Evolutionary conservation across 1,140 invertebrate genomes (phyloP), one percentile per base, ranked within the genome.

Genomic region (Macrobrachium rosenbergii): DNA sequence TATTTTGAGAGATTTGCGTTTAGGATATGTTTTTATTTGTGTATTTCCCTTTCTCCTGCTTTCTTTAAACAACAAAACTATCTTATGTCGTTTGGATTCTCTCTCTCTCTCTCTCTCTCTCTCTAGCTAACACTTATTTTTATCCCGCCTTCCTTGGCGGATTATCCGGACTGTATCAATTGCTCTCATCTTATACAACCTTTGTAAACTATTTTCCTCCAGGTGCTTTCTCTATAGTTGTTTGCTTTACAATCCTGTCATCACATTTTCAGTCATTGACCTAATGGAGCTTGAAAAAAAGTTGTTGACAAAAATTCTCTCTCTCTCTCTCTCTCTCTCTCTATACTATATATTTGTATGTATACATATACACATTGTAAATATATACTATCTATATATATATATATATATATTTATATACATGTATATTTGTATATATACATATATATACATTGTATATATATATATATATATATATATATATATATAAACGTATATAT

Each of bases 311-410:
- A 52, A 52, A 5, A 52, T 10, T 52, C 76, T 80, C 21, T 62
- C 52, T 80, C 23, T 80, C 23, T 62, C 52, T 62, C n/a, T 60
- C n/a, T 23, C 52, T 60, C 21, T 80, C 52, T 23, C 77, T n/a
- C 19, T 45, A 19, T 6, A n/a, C 28, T 79, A 52, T n/a, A 52
- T 52, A 52, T 52, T 2, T 52, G 6, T 52, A 52, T 52, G 6
- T 52, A 52, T 52, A 52, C 6, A 52, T 52, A 52, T 52, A 12
- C 6, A 52, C 6, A 52, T 52, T 5, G 6, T 52, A 52, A 2
- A 52, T 52, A 52, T 12, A 52, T 52, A 37, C n/a, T n/a, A n/a
- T n/a, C n/a, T n/a, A 37, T 79, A 52, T n/a, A 52, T 52, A 2
- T 52, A 52, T 8, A 52, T 52, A 5, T 52, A 52, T 52, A 52